Percentiles rank a stretch among this genome's conserved stretches.
Evolutionary conservation across 2,888 invertebrate species (phyloP).

Genomic region (Conus canariensis): DNA sequence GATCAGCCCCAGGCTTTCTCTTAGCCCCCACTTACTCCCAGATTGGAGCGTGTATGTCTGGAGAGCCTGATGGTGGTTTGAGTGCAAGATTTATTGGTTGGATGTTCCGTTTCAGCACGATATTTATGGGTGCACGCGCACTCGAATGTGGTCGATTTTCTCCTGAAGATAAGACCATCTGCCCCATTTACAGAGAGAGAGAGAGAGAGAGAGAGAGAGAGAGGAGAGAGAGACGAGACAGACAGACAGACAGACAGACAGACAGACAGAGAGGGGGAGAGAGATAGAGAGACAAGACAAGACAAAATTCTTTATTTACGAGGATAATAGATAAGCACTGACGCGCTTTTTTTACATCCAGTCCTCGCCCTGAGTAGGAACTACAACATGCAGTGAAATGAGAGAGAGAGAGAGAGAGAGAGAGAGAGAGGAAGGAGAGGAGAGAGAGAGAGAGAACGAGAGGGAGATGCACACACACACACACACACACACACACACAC

Average conservation of each 20-base stretch:
- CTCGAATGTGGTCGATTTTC: not conserved
- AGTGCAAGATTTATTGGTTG: no score
- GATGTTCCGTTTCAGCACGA: no score
- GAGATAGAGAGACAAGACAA: not conserved
- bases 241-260: not conserved
- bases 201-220: constrained; percentile 6
- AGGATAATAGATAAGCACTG: no score
- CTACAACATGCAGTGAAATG: no score
- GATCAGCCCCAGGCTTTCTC: no score
- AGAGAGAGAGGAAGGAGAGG: not conserved
- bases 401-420: not conserved
- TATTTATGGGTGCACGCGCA: not conserved
- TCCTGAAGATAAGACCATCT: no score
- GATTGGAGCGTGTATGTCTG: constrained; percentile 9
- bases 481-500: no score
- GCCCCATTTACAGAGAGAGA: not conserved
- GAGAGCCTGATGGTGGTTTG: no score
- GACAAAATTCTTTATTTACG: no score
- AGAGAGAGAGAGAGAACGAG: not conserved
- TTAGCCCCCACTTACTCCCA: not conserved
- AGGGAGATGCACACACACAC: no score
- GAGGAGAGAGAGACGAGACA: constrained; percentile 3
- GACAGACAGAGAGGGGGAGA: not conserved
- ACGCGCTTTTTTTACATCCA: no score
- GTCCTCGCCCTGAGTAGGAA: no score